phyloP scores from a whole-genome alignment of 2,888 invertebrate genomes.

The Ommatoiulus sabulosus region DNA sequence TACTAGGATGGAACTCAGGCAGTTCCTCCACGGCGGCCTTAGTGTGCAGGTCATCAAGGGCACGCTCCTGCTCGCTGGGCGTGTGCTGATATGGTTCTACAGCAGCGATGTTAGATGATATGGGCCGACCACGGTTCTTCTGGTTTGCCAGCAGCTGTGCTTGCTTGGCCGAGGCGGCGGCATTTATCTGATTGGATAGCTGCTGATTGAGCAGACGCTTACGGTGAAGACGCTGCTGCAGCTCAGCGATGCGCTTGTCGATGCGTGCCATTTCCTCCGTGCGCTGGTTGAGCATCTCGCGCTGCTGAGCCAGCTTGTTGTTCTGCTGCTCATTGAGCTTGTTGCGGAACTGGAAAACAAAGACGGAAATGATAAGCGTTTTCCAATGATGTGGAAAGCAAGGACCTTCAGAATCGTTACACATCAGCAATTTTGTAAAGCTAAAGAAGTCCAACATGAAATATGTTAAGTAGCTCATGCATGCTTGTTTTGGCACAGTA shows the following conservation, averaged over 20 bases:
- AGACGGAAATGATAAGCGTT: neutral
- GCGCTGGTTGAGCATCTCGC: slow-evolving; percentile 86
- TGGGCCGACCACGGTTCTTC: slow-evolving; percentile 49
- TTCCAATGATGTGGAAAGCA: too few species aligned
- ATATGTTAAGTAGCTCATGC: too few species aligned
- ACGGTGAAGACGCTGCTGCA: slow-evolving; percentile 89
- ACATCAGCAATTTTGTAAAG: too few species aligned
- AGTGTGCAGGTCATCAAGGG: slow-evolving; percentile 62
- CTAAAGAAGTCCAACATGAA: too few species aligned
- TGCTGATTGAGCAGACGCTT: slow-evolving; percentile 87
- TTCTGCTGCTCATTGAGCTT: slow-evolving; percentile 96
- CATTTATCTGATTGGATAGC: slow-evolving; percentile 72
- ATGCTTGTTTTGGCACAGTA: too few species aligned
- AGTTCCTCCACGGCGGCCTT: slow-evolving; percentile 60
- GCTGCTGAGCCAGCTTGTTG: slow-evolving; percentile 87
- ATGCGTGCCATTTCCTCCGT: slow-evolving; percentile 93
- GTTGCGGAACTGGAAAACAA: slow-evolving; percentile 85
- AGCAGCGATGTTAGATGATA: slow-evolving; percentile 66
- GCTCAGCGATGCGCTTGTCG: slow-evolving; percentile 92
- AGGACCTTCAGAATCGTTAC: too few species aligned
- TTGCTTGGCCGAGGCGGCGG: slow-evolving; percentile 61
- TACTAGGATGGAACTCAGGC: slow-evolving; percentile 77
- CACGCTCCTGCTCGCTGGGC: slow-evolving; percentile 61
- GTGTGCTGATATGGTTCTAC: slow-evolving; percentile 67
- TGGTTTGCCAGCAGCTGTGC: slow-evolving; percentile 60